Evolutionary conservation across 2,797 vertebrate species (phyloP).

Genomic region (Phyllotis vaccarum): DNA sequence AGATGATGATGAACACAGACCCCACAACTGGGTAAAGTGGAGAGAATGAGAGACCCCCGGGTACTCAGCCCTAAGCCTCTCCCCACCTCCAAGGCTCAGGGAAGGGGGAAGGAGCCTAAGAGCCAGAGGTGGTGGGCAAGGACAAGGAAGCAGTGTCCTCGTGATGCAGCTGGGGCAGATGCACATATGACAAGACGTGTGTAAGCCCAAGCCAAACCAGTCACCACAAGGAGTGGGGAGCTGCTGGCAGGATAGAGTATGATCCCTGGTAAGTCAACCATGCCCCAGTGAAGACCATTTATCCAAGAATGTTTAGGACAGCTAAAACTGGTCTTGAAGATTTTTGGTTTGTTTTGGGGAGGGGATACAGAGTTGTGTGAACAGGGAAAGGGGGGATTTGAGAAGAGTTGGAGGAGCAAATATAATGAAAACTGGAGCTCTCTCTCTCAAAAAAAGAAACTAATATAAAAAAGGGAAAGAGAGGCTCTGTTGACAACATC

Average conservation of each 20-base stretch:
- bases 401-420: neutral
- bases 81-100: neutral
- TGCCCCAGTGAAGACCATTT: neutral
- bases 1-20: neutral
- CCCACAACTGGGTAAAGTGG: neutral
- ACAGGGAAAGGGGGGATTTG: neutral
- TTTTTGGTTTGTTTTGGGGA: neutral
- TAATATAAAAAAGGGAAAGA: neutral
- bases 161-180: too few species aligned
- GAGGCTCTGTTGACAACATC: too few species aligned
- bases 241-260: neutral
- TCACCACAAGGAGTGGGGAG: fast-evolving
- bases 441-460: too few species aligned
- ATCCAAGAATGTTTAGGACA: neutral
- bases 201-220: neutral
- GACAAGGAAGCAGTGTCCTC: neutral
- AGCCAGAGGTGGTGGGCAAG: neutral
- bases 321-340: neutral
- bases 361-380: neutral
- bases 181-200: too few species aligned
- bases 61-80: too few species aligned
- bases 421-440: neutral
- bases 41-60: neutral
- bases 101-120: neutral
- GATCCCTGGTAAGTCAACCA: neutral